Percentiles rank a stretch among this genome's conserved stretches.
phyloP scores from a whole-genome alignment of 2,888 invertebrate genomes.

The Eristalinus aeneus region DNA sequence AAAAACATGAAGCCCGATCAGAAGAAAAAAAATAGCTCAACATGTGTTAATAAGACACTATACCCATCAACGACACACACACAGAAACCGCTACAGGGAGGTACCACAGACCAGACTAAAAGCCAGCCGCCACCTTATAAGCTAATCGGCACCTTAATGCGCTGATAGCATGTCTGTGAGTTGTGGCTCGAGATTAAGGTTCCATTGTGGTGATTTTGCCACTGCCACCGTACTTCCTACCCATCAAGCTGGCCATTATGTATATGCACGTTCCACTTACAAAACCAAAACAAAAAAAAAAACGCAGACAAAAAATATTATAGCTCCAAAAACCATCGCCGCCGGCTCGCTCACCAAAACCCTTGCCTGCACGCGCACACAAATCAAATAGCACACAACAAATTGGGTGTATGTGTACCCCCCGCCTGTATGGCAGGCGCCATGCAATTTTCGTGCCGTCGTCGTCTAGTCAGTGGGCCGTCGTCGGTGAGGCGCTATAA shows the following conservation, averaged over 20 bases:
- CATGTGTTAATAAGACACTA: conserved; percentile 47
- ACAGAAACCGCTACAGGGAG: conserved; percentile 19
- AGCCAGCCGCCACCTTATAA: conserved; percentile 35
- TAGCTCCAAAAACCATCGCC: conserved; percentile 28
- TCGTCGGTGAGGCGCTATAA: conserved; percentile 69
- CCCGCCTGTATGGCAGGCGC: conserved; percentile 63
- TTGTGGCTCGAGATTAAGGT: conserved; percentile 57
- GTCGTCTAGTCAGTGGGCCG: conserved; percentile 69
- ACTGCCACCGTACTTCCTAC: background rate
- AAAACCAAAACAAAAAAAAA: conserved; percentile 21
- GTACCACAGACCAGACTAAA: background rate
- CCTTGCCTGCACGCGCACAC: conserved; percentile 9
- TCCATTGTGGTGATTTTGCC: background rate
- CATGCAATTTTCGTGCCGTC: conserved; percentile 69
- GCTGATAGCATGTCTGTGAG: conserved; percentile 65
- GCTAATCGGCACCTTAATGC: conserved; percentile 52
- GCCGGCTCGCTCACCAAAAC: background rate
- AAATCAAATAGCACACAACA: conserved; percentile 48
- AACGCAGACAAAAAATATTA: too few relatives aligned
- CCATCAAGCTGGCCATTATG: conserved; percentile 40
- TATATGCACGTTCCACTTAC: conserved; percentile 17
- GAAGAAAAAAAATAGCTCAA: conserved; percentile 9
- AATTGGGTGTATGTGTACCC: conserved; percentile 32
- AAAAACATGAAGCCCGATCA: conserved; percentile 28
- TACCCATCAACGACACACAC: conserved; percentile 56